A percentile compares a stretch with the other conserved stretches of the same genome.
These are phyloP conservation scores for Tadarida brasiliensis DNA, from an alignment of 2,797 vertebrate species.

Conservation along the genomic window DNA sequence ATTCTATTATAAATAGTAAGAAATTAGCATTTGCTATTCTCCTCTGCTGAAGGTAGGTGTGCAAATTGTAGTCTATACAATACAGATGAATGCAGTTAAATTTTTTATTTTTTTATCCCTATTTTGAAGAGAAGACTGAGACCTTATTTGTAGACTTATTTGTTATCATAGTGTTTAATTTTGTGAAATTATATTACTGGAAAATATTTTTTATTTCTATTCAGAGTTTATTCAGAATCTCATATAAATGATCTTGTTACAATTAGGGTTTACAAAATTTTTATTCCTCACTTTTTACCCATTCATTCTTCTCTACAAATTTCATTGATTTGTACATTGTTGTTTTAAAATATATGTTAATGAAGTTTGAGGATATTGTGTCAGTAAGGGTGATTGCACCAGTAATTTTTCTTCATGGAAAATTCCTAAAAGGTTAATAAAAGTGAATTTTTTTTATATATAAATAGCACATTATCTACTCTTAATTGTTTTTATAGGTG, in stretches of 20 bases:
- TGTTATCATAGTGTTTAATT: neutral
- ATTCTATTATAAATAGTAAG: slow-evolving; percentile 26
- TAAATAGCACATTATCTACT: neutral
- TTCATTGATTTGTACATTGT: neutral
- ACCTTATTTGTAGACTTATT: neutral
- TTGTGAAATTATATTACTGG: neutral
- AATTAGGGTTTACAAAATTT: neutral
- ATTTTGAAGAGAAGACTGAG: neutral
- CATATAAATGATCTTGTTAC: neutral
- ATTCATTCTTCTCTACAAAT: neutral
- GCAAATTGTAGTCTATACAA: neutral
- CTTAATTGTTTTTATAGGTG: neutral
- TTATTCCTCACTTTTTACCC: neutral
- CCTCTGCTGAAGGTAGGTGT: slow-evolving; percentile 41
- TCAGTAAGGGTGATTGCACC: neutral
- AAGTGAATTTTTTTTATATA: neutral
- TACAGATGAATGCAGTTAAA: neutral
- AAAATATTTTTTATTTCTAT: neutral
- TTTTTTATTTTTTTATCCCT: neutral
- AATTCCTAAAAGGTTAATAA: neutral
- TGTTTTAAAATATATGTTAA: neutral
- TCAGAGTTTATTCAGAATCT: neutral
- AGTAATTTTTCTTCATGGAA: neutral
- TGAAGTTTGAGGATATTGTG: neutral
- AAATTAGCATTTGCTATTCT: neutral